Base-by-base conservation (phyloP, 2,888 invertebrate genomes). In the Leucophenga montana region DNA sequence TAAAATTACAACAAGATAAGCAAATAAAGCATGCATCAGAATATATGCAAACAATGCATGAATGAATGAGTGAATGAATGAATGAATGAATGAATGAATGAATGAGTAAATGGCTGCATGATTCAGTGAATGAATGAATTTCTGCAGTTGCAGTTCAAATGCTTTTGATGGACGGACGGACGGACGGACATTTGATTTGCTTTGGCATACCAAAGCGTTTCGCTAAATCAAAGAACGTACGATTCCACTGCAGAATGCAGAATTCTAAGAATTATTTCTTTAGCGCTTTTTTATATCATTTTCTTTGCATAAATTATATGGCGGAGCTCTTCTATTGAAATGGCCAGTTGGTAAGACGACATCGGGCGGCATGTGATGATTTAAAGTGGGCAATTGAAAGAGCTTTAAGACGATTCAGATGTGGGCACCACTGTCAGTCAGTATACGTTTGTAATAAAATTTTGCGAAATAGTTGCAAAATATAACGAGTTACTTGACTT, bases 1-100 rank as follows among this genome's bases (percentile, higher is more conserved):
- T 48, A 48, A 48, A 64, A 48, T 48, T 64, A 48, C 46, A 46
- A 46, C 62, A 64, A 64, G 62, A 46, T 64, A 64, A 64, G 44
- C 62, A 64, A 64, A 64, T 39, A 56, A 59, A 59, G 62, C 9
- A 46, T 20, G 20, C 44, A 20, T 14, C 18, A 20, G 18, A 1
- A 61, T 39, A 22, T n/a, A 57, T 27, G 13, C 20, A 57, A 57
- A 57, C 31, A 61, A 64, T 46, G 22, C 9, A 64, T 13, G 62
- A 18, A 22, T n/a, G 13, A 18, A 9, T 39, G 61, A n/a, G 39
- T 61, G 44, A 61, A 39, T 61, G 44, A 61, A 39, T 61, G 61
- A 61, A 31, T 27, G 33, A 31, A 57, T n/a, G 13, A n/a, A 16
- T 16, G 9, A 5, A 27, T 56, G 56, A 56, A 13, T 50, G 13